These are phyloP conservation scores for Amphiprion clarkii DNA, from an alignment of 2,797 vertebrate genomes.

Conservation along the genomic window DNA sequence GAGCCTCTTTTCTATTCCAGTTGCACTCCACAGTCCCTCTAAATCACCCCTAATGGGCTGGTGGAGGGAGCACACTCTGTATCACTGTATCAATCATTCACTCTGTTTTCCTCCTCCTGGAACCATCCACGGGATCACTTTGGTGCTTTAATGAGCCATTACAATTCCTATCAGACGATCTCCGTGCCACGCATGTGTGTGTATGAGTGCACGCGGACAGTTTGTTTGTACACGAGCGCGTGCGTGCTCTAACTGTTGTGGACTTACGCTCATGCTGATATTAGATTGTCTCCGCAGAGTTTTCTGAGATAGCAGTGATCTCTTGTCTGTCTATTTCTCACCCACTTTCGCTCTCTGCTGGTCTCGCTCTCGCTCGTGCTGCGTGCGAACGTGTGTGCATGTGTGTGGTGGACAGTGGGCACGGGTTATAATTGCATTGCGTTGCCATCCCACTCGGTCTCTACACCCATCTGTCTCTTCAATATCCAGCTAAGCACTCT, in stretches of 20 bases:
- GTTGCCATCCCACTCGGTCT: slow-evolving; percentile 72
- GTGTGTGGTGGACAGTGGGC: slow-evolving; percentile 58
- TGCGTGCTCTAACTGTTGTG: slow-evolving; percentile 58
- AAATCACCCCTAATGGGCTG: slow-evolving; percentile 84
- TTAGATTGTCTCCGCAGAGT: slow-evolving; percentile 70
- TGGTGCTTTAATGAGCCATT: slow-evolving; percentile 85
- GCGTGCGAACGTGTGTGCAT: slow-evolving; percentile 20
- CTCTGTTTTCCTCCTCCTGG: slow-evolving; percentile 77
- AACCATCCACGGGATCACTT: slow-evolving; percentile 78
- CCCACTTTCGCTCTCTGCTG: slow-evolving; percentile 46
- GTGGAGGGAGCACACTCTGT: slow-evolving; percentile 72
- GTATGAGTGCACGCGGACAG: slow-evolving; percentile 18
- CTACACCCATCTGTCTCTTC: slow-evolving; percentile 78
- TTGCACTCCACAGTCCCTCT: slow-evolving; percentile 76
- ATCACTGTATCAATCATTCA: slow-evolving; percentile 84
- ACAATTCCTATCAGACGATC: slow-evolving; percentile 82
- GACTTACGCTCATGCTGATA: slow-evolving; percentile 68
- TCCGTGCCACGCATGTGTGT: slow-evolving; percentile 45
- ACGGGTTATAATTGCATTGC: slow-evolving; percentile 77
- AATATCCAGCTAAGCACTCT: slow-evolving; percentile 83
- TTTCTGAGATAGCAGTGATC: slow-evolving; percentile 66
- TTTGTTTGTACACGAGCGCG: slow-evolving; percentile 56
- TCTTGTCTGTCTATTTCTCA: slow-evolving; percentile 64
- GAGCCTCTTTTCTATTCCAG: slow-evolving; percentile 69
- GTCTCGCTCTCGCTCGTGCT: slow-evolving; percentile 12